Evolutionary conservation across 1,140 invertebrate genomes (phyloP).

Genomic region (Bombus turneri): DNA sequence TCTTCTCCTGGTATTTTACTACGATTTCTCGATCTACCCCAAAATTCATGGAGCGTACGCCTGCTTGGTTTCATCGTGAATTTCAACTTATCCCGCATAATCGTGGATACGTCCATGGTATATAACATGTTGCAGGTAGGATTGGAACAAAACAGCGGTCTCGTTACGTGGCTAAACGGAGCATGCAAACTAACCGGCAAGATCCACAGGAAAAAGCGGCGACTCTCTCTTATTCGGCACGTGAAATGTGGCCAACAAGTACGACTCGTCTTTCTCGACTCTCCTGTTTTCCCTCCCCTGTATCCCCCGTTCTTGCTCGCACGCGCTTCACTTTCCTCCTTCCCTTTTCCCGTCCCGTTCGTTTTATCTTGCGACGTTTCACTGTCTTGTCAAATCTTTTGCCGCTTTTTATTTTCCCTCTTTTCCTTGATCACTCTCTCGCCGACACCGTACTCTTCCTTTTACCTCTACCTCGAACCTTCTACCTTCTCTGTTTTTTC

Average conservation of each 20-base stretch:
- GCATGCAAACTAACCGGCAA: conserved; percentile 43
- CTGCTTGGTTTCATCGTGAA: background rate
- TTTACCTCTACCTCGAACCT: background rate
- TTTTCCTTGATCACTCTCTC: background rate
- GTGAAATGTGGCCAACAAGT: background rate
- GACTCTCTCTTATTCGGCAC: conserved; percentile 2
- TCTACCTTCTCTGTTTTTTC: background rate
- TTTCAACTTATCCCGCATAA: background rate
- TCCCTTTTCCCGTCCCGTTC: background rate
- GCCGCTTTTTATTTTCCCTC: background rate
- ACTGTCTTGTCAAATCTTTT: conserved; percentile 8
- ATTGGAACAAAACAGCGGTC: conserved; percentile 50
- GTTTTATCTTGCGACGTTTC: conserved; percentile 6
- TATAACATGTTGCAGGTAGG: conserved; percentile 2
- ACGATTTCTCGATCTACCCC: too few species aligned
- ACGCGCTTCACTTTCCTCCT: background rate
- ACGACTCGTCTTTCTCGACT: background rate
- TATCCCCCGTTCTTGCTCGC: background rate
- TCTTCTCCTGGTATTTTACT: too few species aligned
- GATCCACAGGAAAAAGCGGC: background rate
- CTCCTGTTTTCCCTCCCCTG: too few species aligned
- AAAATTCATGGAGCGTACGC: too few species aligned
- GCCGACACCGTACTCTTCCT: background rate
- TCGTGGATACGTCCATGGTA: conserved; percentile 9
- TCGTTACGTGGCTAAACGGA: conserved; percentile 63